Evolutionary conservation across 2,113 vertebrate species (phyloP).

Genomic region (Mandrillus leucophaeus): DNA sequence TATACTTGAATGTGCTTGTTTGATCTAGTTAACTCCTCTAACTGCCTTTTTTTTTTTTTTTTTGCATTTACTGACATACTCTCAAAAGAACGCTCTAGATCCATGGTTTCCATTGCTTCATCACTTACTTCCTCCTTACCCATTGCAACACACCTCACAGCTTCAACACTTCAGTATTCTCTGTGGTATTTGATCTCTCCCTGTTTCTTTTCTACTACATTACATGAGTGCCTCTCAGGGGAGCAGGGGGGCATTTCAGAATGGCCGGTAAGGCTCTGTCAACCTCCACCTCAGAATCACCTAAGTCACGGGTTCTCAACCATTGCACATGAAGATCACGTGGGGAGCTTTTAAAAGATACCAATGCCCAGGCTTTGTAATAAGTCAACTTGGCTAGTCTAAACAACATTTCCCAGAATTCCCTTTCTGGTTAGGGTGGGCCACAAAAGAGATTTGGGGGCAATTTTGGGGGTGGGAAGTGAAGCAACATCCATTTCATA

Average conservation of each 20-base stretch:
- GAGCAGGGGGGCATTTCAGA: background rate
- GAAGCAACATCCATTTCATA: background rate
- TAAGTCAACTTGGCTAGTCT: background rate
- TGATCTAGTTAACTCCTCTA: background rate
- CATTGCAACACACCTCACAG: slow-evolving; percentile 32
- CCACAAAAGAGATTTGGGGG: background rate
- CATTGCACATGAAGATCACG: background rate
- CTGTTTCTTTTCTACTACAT: background rate
- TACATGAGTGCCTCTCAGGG: background rate
- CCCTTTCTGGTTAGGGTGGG: background rate
- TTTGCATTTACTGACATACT: background rate
- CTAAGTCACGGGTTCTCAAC: background rate
- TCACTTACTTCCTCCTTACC: slow-evolving; percentile 3
- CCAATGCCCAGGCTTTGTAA: background rate
- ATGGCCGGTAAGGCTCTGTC: accelerated
- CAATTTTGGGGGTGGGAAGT: background rate
- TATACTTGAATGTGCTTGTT: background rate
- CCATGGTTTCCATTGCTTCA: slow-evolving; percentile 11
- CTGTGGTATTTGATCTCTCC: background rate
- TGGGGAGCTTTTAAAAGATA: background rate
- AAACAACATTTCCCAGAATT: background rate
- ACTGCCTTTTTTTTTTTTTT: background rate
- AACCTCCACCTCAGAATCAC: background rate
- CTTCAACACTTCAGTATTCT: background rate
- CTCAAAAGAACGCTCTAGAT: background rate